These are phyloP conservation scores for Entomobrya proxima DNA, from an alignment of 2,888 invertebrate genomes.

Conservation along the genomic window DNA sequence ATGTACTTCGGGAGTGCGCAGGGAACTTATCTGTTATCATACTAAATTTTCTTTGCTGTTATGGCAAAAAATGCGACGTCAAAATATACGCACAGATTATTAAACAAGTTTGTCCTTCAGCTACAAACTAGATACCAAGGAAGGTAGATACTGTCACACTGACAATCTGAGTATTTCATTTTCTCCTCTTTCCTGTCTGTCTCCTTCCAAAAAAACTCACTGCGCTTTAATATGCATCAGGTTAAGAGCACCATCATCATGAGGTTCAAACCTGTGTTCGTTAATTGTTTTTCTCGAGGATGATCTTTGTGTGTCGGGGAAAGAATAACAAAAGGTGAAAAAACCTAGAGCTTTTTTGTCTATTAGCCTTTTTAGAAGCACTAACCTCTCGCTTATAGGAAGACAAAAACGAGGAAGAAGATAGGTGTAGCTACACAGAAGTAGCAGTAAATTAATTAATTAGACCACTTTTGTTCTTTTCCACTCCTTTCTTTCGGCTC, in stretches of 20 bases:
- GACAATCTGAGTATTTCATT: neutral
- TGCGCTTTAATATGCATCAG: no score
- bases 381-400: neutral
- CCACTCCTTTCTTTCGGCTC: neutral
- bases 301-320: neutral
- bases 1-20: no score
- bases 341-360: no score
- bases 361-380: neutral
- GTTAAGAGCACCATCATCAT: neutral
- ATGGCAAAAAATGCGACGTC: no score
- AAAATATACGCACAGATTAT: neutral
- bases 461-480: neutral
- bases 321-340: neutral
- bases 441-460: conserved; percentile 21
- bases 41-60: no score
- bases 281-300: conserved; percentile 17
- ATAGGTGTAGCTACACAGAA: no score
- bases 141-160: no score
- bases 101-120: conserved; percentile 2
- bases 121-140: no score
- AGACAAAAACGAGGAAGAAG: neutral
- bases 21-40: no score
- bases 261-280: neutral
- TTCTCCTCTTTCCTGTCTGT: neutral
- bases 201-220: no score